Base-by-base conservation (phyloP, 2,113 vertebrate genomes). In the Hipposideros armiger region DNA sequence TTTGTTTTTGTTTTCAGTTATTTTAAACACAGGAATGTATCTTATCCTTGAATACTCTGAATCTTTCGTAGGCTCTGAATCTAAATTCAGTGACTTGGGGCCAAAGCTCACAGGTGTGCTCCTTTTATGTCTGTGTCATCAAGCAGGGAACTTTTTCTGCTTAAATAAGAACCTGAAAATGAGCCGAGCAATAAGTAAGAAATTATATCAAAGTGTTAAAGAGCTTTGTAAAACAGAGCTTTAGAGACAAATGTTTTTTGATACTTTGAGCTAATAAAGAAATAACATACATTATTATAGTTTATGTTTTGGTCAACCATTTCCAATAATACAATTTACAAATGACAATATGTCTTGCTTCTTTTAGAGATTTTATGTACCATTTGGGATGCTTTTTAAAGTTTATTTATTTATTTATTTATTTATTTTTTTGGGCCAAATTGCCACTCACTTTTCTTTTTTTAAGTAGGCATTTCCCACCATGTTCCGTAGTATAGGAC, bases 161-260 rank as follows among this genome's bases (percentile, higher is more conserved):
- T 94, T 94, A 58, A 74, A 82, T 69, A 97, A 78, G n/a, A 30
- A 76, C 62, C 30, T 94, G 69, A 91, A 67, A n/a, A 32, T 54
- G 45, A 94, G 86, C 78, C 30, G 30, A 42, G 47, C 56, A 76
- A 74, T 93, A 87, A 90, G 40, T 73, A 91, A 93, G 80, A 94
- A 93, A 90, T 74, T 11, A 72, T 62, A 84, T 70, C 67, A 56
- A 52, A 54, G 6, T 87, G 80, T 90, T 64, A 74, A 82, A 66
- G 73, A 40, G 36, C 36, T 36, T 36, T 87, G 11, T 64, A 52
- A 90, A 90, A 36, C 26, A 52, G 83, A 90, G 24, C 20, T 73
- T 95, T 73, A 56, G 26, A 81, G 80, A 84, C 45, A 91, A 94
- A 95, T 81, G 30, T 36, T 73, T 58, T 56, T 95, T 30, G 16